Conservation (phyloP, 2,797 vertebrate genomes). For the Notoglanidium macrostoma region DNA sequence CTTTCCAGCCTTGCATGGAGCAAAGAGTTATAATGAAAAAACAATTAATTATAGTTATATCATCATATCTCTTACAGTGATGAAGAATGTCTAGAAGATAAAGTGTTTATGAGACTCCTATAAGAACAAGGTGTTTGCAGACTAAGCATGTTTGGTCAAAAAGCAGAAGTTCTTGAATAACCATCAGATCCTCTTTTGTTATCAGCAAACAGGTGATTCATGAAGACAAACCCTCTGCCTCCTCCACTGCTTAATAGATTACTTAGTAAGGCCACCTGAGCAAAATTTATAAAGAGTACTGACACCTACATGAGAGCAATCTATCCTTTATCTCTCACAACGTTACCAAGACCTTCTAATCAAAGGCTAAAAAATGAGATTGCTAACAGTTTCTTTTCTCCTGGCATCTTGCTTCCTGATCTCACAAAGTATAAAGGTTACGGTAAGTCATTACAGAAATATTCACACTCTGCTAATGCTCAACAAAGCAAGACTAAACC, state of each 20-base stretch:
- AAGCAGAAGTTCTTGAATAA: conserved; percentile 42
- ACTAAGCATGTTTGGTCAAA: conserved; percentile 9
- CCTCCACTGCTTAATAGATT: conserved; percentile 43
- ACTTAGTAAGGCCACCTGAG: conserved; percentile 46
- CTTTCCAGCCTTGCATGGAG: background rate
- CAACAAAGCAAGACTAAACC: conserved; percentile 10
- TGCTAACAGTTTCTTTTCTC: conserved; percentile 5
- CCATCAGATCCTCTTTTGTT: conserved; percentile 44
- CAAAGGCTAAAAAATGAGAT: conserved; percentile 41
- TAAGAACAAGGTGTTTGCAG: background rate
- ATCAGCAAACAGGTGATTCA: conserved; percentile 20
- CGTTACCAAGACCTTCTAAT: background rate
- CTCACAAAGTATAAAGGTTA: conserved; percentile 43
- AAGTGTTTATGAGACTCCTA: conserved; percentile 10
- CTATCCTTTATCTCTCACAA: background rate
- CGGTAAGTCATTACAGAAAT: conserved; percentile 32
- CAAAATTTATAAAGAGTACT: conserved; percentile 32
- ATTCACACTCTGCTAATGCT: conserved; percentile 4
- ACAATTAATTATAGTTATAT: background rate
- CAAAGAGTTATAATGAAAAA: background rate
- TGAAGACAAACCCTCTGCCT: conserved; percentile 3
- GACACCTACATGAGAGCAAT: background rate
- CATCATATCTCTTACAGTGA: background rate
- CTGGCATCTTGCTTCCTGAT: conserved; percentile 39
- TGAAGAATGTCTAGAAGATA: background rate